A percentile compares a stretch with the other conserved stretches of the same genome.
Conservation (phyloP, 2,888 invertebrate species). For the Drosophila siamana region DNA sequence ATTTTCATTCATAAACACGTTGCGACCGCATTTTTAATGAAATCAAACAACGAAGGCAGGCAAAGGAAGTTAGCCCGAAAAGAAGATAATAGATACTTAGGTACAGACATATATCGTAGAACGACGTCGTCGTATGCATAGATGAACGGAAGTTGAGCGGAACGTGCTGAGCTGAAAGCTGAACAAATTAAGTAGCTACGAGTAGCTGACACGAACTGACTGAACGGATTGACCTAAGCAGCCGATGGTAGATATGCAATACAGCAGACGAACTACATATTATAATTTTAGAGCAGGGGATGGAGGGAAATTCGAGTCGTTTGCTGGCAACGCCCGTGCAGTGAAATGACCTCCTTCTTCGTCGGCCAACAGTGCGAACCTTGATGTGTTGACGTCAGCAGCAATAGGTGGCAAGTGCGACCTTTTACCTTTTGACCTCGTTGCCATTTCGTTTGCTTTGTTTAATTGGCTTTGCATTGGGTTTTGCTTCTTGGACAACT, state of each 20-base stretch:
- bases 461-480: slow-evolving; percentile 64
- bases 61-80: slow-evolving; percentile 48
- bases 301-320: background rate
- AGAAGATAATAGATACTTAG: slow-evolving; percentile 53
- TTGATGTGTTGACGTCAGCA: slow-evolving; percentile 47
- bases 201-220: slow-evolving; percentile 13
- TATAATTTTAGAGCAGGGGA: background rate
- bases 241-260: background rate
- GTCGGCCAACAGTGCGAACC: background rate
- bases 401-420: slow-evolving; percentile 13
- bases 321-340: slow-evolving; percentile 8
- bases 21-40: slow-evolving; percentile 75
- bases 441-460: slow-evolving; percentile 12
- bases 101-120: background rate
- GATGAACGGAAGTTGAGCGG: slow-evolving; percentile 54
- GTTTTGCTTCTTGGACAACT: slow-evolving; percentile 38
- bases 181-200: slow-evolving; percentile 12
- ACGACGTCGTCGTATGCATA: slow-evolving; percentile 12
- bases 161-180: slow-evolving; percentile 50
- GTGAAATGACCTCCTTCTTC: slow-evolving; percentile 12
- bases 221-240: slow-evolving; percentile 1
- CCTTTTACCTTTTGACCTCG: slow-evolving; percentile 45
- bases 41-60: slow-evolving; percentile 53
- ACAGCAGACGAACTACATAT: background rate
- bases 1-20: slow-evolving; percentile 83